phyloP scores from a whole-genome alignment of 1,140 invertebrate species.

The Drosophila burlai region DNA sequence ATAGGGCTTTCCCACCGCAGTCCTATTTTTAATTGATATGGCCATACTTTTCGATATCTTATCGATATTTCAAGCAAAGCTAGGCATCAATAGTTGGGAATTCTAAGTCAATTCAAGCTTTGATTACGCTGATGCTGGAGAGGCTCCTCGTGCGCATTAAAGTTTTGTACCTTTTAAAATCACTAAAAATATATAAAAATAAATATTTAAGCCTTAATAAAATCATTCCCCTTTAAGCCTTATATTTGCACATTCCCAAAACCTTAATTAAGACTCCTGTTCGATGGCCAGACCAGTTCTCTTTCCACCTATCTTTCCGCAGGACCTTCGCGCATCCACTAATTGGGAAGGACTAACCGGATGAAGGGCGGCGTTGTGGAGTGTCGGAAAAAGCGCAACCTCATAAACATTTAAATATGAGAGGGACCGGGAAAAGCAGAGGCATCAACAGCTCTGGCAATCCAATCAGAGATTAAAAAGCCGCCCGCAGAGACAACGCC shows the following conservation, averaged over 20 bases:
- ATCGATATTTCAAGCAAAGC: too few relatives aligned
- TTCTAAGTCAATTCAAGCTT: too few relatives aligned
- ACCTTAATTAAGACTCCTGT: background rate
- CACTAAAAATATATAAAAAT: background rate
- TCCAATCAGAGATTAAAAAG: slow-evolving; percentile 84
- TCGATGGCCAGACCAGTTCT: background rate
- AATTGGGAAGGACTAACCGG: slow-evolving; percentile 14
- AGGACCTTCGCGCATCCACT: slow-evolving; percentile 3
- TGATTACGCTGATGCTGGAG: too few relatives aligned
- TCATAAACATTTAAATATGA: slow-evolving; percentile 70
- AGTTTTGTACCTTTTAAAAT: too few relatives aligned
- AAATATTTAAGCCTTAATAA: background rate
- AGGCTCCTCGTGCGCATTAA: too few relatives aligned
- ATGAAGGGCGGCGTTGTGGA: background rate
- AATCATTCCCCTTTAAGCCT: background rate
- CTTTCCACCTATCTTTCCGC: background rate
- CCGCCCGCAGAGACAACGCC: slow-evolving; percentile 49
- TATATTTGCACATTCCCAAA: too few relatives aligned
- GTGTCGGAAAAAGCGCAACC: slow-evolving; percentile 66
- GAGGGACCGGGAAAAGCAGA: slow-evolving; percentile 19
- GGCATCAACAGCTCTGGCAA: slow-evolving; percentile 50
- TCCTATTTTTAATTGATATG: too few relatives aligned
- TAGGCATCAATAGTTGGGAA: too few relatives aligned
- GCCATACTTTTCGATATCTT: too few relatives aligned
- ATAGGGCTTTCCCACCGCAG: too few relatives aligned